Conservation (phyloP, 2,797 vertebrate genomes). For the Myoxocephalus aenaeus region DNA sequence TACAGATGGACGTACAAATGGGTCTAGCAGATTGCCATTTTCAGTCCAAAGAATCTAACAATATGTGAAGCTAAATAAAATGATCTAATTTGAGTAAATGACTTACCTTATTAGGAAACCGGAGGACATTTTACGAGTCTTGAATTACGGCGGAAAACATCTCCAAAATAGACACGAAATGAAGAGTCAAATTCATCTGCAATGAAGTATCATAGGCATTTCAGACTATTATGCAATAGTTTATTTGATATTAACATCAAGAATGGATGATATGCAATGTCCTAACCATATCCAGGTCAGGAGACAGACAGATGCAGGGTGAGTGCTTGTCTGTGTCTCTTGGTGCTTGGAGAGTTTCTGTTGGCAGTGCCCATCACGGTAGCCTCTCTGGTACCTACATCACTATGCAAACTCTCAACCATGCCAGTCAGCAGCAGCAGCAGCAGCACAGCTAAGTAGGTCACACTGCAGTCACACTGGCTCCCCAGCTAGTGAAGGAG, state of each 20-base stretch:
- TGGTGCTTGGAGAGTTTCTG: constrained; percentile 40
- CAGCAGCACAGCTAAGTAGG: constrained; percentile 77
- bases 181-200: neutral
- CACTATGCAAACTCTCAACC: constrained; percentile 67
- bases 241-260: neutral
- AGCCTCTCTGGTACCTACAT: constrained; percentile 59
- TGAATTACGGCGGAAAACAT: constrained; percentile 12
- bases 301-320: constrained; percentile 22
- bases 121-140: neutral
- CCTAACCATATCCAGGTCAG: constrained; percentile 7
- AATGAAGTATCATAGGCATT: neutral
- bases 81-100: constrained; percentile 38
- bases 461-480: constrained; percentile 75
- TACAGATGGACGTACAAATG: constrained; percentile 55
- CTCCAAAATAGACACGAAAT: neutral
- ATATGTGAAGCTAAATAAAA: constrained; percentile 44
- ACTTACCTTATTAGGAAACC: constrained; percentile 17
- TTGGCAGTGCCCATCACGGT: constrained; percentile 56
- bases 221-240: neutral
- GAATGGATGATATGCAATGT: constrained; percentile 9
- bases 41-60: constrained; percentile 38
- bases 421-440: constrained; percentile 71
- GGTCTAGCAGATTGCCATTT: constrained; percentile 48
- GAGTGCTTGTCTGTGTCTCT: constrained; percentile 16
- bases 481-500: constrained; percentile 20